Base-by-base conservation (phyloP, 53 echinoderm and acorn worm genomes). In the Holothuria leucospilota region DNA sequence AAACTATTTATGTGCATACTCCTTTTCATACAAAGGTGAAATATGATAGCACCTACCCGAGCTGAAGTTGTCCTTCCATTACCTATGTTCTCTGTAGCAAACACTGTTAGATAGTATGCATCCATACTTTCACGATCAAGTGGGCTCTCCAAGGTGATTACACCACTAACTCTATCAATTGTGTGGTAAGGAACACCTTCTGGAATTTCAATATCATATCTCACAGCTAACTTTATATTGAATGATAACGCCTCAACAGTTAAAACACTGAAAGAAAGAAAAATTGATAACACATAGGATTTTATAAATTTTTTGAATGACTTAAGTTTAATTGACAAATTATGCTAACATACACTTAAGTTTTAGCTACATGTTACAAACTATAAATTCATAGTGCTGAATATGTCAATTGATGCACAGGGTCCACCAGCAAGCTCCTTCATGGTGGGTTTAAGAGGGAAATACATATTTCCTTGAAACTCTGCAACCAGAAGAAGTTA, bases 91-190 rank as follows among this genome's bases (percentile, higher is more conserved):
- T 96, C 96, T 9, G 56, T 71, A 16, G 96, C 96, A 52, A 56
- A 30, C 4, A 96, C 91, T 6, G 30, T 64, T 63, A 96, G 51
- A 74, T 90, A 94, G 75, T 94, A 96, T 0, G 86, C 60, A 20
- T 56, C 56, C 58, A 90, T 63, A 20, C 42, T 34, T 83, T 90
- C 96, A 5, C 85, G 68, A 69, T 90, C 86, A 9, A 96, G 5
- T 21, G 82, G 52, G 2, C 13, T 24, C 20, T 25, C 59, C 53
- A 96, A 89, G 1, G 92, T 96, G 77, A 96, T 92, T 18, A 51
- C 53, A 27, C 96, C 96, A 5, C 72, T 39, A 13, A n/a, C n/a
- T 8, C 64, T 6, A 30, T 81, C 73, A 46, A 96, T 96, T 73
- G 84, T 90, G 84, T 88, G 80, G 2, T 25, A 3, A 2, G 92